Percentiles rank a stretch among this genome's conserved stretches.
phyloP scores from a whole-genome alignment of 2,888 invertebrate genomes.

The Drosophila lacicola region DNA sequence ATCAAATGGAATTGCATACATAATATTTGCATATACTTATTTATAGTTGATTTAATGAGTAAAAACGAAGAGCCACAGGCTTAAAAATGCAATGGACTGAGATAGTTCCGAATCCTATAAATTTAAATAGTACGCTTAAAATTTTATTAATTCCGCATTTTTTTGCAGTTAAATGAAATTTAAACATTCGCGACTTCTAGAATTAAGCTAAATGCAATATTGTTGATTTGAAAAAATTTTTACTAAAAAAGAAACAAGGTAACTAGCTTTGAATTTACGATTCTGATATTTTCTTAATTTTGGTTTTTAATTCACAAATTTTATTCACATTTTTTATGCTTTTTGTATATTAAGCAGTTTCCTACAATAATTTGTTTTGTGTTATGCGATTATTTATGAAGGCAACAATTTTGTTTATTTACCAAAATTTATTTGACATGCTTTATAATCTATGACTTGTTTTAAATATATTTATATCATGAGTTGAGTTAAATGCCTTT shows the following conservation, averaged over 20 bases:
- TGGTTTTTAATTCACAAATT: conserved; percentile 9
- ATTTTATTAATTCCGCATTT: conserved; percentile 16
- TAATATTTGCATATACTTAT: conserved; percentile 59
- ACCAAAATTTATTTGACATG: not conserved
- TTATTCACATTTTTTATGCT: conserved; percentile 14
- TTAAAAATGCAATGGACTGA: conserved; percentile 13
- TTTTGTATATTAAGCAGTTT: conserved; percentile 15
- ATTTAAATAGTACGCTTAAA: conserved; percentile 16
- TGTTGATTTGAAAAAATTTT: not conserved
- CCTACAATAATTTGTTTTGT: not conserved
- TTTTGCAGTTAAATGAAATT: conserved; percentile 8
- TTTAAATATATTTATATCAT: conserved; percentile 2
- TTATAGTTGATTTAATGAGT: conserved; percentile 46
- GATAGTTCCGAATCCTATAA: conserved; percentile 21
- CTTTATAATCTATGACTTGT: conserved; percentile 13
- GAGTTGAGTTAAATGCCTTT: conserved; percentile 7
- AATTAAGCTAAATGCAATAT: conserved; percentile 12
- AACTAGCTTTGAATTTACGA: conserved; percentile 24
- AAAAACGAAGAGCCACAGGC: conserved; percentile 18
- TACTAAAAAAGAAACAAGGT: conserved; percentile 11
- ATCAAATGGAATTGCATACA: conserved; percentile 47
- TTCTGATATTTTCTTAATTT: conserved; percentile 15
- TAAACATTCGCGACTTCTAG: not conserved
- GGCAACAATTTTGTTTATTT: not conserved
- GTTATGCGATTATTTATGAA: conserved; percentile 5